Conservation (phyloP, 2,888 invertebrate species). For the Odontothrips loti region DNA sequence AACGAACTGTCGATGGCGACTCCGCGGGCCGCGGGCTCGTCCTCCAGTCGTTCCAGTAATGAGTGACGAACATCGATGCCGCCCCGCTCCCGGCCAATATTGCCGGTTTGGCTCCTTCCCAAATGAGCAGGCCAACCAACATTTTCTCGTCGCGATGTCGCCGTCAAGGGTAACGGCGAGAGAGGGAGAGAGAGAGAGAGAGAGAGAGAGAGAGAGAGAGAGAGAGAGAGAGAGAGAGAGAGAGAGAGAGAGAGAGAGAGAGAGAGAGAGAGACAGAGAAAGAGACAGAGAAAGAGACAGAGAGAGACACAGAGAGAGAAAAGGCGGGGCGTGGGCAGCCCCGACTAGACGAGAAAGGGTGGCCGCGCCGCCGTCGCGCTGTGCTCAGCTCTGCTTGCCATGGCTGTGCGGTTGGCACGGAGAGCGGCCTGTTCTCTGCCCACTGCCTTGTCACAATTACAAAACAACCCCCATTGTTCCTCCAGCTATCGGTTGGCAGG, state of each 20-base stretch:
- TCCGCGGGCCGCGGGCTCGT: background rate
- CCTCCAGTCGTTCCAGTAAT: background rate
- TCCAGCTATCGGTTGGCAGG: background rate
- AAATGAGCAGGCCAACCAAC: constrained; percentile 18
- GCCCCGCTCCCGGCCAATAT: background rate
- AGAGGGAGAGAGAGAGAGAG: no score
- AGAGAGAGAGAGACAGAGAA: no score
- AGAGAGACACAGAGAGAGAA: background rate
- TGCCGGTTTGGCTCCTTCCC: background rate
- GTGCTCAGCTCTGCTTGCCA: background rate
- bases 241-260: background rate
- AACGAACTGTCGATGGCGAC: no score
- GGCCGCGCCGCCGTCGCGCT: background rate
- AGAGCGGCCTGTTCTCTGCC: background rate
- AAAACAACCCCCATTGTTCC: constrained; percentile 23
- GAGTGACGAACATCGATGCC: background rate
- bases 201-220: background rate
- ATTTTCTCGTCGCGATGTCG: background rate
- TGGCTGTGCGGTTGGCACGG: background rate
- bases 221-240: background rate
- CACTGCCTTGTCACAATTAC: constrained; percentile 26
- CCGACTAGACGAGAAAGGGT: background rate
- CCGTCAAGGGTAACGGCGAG: no score
- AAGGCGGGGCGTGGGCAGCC: background rate
- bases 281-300: background rate